Conservation (phyloP, 2,888 invertebrate genomes). For the Phyllotreta striolata region DNA sequence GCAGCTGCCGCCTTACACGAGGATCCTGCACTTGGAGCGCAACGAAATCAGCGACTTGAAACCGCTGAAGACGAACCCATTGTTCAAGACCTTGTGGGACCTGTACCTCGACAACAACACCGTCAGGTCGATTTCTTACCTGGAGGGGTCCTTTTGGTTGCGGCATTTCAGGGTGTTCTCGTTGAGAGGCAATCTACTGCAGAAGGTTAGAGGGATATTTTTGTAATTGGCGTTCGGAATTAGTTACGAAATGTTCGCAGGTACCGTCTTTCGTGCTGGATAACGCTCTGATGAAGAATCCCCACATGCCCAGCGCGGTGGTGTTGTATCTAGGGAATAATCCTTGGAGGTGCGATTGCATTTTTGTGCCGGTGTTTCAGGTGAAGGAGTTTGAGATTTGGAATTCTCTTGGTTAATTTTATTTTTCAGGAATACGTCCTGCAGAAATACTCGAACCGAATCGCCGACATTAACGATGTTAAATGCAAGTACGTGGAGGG, state of each 20-base stretch:
- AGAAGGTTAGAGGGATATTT: slow-evolving; percentile 66
- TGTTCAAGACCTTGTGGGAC: slow-evolving; percentile 73
- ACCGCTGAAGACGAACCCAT: slow-evolving; percentile 70
- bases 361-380: slow-evolving; percentile 80
- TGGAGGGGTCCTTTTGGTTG: slow-evolving; percentile 84
- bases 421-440: slow-evolving; percentile 61
- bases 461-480: slow-evolving; percentile 75
- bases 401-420: neutral
- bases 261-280: slow-evolving; percentile 83
- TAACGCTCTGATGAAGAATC: slow-evolving; percentile 77
- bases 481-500: slow-evolving; percentile 71
- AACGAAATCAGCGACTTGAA: slow-evolving; percentile 71
- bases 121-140: slow-evolving; percentile 70
- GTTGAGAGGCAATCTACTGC: slow-evolving; percentile 75
- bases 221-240: neutral
- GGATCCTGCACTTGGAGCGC: slow-evolving; percentile 70
- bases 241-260: slow-evolving; percentile 60
- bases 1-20: slow-evolving; percentile 71
- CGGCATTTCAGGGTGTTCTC: slow-evolving; percentile 80
- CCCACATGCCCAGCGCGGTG: slow-evolving; percentile 76
- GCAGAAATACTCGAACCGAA: slow-evolving; percentile 73
- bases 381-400: slow-evolving; percentile 56
- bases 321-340: slow-evolving; percentile 76
- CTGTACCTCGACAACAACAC: slow-evolving; percentile 80
- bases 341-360: slow-evolving; percentile 85